Conservation (phyloP, 2,888 invertebrate genomes). For the Terebella lapidaria region DNA sequence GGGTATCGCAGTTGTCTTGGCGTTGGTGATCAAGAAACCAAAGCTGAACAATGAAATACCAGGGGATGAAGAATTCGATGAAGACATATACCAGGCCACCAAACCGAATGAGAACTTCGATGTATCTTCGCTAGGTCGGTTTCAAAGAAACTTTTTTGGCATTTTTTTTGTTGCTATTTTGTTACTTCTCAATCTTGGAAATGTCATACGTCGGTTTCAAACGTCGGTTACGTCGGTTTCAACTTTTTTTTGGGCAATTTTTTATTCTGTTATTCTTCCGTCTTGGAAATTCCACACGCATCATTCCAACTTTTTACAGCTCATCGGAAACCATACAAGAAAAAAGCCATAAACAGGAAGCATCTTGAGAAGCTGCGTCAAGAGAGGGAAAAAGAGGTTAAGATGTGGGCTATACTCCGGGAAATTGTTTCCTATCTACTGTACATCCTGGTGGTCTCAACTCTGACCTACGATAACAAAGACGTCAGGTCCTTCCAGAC, state of each 20-base stretch:
- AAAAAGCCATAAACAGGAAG: conserved; percentile 15
- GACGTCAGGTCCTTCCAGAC: conserved; percentile 50
- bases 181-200: too few species aligned
- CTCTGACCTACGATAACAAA: conserved; percentile 51
- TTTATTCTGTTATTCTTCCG: too few species aligned
- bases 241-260: too few species aligned
- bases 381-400: conserved; percentile 52
- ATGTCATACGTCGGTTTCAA: too few species aligned
- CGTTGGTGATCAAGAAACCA: conserved; percentile 20
- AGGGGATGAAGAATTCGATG: neutral
- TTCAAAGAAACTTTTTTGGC: too few species aligned
- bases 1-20: conserved; percentile 19
- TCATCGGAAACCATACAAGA: conserved; percentile 12
- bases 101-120: too few species aligned
- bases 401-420: conserved; percentile 53
- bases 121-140: too few species aligned
- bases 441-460: conserved; percentile 53
- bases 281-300: too few species aligned
- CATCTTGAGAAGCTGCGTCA: conserved; percentile 44
- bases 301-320: conserved; percentile 2
- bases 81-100: neutral
- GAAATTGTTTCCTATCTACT: conserved; percentile 53
- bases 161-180: too few species aligned
- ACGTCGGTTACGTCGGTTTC: too few species aligned
- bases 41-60: neutral